These are phyloP conservation scores for Sacculina carcini DNA, from an alignment of 2,888 invertebrate species.

Conservation along the genomic window DNA sequence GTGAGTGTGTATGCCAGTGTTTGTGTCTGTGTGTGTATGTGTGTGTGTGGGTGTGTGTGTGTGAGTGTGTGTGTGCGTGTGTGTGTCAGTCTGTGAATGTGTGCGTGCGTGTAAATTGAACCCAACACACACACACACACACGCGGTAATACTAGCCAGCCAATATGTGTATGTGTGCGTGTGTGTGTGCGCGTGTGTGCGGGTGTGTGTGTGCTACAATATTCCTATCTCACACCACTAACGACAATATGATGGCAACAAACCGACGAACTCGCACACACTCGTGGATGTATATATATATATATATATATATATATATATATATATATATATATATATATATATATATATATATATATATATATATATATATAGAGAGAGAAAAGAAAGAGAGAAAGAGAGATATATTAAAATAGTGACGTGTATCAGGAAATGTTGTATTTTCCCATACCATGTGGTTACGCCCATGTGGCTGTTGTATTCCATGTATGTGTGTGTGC, in stretches of 20 bases:
- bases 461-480: too few relatives aligned
- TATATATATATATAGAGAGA: slow-evolving; percentile 2
- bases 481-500: too few relatives aligned
- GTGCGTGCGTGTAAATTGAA: slow-evolving; percentile 1
- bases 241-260: background rate
- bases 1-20: too few relatives aligned
- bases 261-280: background rate
- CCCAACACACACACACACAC: too few relatives aligned
- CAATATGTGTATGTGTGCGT: background rate
- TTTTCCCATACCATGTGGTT: too few relatives aligned
- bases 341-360: slow-evolving; percentile 7
- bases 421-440: too few relatives aligned
- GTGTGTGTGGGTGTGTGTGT: too few relatives aligned
- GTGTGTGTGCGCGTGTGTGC: background rate
- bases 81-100: slow-evolving; percentile 2
- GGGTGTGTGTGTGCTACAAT: background rate
- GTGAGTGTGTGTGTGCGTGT: background rate
- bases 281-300: background rate
- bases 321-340: slow-evolving; percentile 5
- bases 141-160: too few relatives aligned
- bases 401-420: too few relatives aligned
- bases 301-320: slow-evolving; percentile 4
- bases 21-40: too few relatives aligned
- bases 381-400: too few relatives aligned
- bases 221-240: background rate